Evolutionary conservation across 2,797 vertebrate genomes (phyloP).

Genomic region (Spinus olivaceus): DNA sequence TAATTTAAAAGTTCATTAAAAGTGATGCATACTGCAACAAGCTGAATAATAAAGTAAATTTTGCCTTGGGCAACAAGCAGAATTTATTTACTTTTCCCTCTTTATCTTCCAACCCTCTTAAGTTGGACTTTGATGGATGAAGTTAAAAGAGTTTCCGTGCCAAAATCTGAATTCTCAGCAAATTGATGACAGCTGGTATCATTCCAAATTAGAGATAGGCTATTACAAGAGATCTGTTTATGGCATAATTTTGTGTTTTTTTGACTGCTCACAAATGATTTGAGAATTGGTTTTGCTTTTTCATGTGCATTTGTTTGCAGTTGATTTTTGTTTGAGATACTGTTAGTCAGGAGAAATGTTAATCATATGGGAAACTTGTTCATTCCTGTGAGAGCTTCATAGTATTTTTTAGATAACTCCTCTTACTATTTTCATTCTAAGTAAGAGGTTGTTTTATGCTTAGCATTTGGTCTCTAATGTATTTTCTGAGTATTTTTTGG

Average conservation of each 20-base stretch:
- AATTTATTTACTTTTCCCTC: conserved; percentile 44
- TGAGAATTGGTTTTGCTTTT: conserved; percentile 6
- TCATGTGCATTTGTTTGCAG: neutral
- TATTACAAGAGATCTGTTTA: conserved; percentile 29
- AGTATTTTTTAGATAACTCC: neutral
- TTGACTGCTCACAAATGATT: conserved; percentile 23
- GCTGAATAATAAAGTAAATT: conserved; percentile 24
- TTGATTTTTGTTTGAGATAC: conserved; percentile 6
- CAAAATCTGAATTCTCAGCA: conserved; percentile 47
- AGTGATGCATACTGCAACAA: conserved; percentile 1
- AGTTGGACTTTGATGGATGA: conserved; percentile 40
- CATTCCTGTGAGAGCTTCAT: neutral
- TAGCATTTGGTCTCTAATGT: neutral
- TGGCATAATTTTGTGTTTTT: neutral
- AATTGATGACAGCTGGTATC: conserved; percentile 41
- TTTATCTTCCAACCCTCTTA: conserved; percentile 29
- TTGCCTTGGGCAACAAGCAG: conserved; percentile 44
- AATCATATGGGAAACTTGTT: neutral
- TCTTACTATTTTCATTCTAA: neutral
- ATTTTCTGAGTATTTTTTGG: neutral
- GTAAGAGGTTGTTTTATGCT: neutral
- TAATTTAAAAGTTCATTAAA: conserved; percentile 53
- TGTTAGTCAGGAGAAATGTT: neutral
- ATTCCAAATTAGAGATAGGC: conserved; percentile 24
- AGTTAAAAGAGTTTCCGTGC: neutral